Evolutionary conservation across 2,888 invertebrate genomes (phyloP), one percentile per base, ranked within the genome.

Genomic region (Eretmocerus hayati): DNA sequence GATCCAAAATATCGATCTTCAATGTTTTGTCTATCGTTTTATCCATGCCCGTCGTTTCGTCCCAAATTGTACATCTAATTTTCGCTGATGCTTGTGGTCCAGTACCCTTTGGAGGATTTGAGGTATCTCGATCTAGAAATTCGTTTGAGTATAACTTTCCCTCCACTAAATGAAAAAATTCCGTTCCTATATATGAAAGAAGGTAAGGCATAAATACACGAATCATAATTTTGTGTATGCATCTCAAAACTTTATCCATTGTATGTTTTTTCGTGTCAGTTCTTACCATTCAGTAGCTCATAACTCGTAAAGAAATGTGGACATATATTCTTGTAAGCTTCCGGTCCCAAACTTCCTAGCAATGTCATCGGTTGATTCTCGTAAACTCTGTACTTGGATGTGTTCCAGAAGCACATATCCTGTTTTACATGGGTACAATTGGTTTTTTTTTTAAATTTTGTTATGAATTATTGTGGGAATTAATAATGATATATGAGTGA

Each of bases 1-100:
- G 72, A 56, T 79, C 77, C 55, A 80, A 69, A 26, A 81, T 59
- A 3, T 74, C 71, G n/a, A 81, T 63, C 36, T 66, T 61, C 6
- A 77, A 57, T 2, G 64, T 60, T 52, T 67, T 70, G 22, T 63
- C 59, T 15, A 68, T 57, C 1, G 65, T 63, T 40, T 64, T 57
- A 43, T 72, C 65, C 8, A 58, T 56, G 5, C 68, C 68, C 15
- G 71, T 68, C 13, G 59, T 61, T 18, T 66, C 61, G 57, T 69
- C 65, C 63, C 71, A 72, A 1, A 75, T 66, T 45, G 72, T 69
- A 59, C 76, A 77, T 43, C 64, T 65, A 3, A 76, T 69, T 35
- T 65, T 61, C 20, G 76, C 56, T 16, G 62, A 58, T 1, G 70
- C 59, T 4, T 58, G 62, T 11, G 68, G 59, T 4, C 72, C 69